Evolutionary conservation across 2,797 vertebrate species (phyloP), one percentile per base, ranked within the genome.

Genomic region (Neosilurus hyrtlii): DNA sequence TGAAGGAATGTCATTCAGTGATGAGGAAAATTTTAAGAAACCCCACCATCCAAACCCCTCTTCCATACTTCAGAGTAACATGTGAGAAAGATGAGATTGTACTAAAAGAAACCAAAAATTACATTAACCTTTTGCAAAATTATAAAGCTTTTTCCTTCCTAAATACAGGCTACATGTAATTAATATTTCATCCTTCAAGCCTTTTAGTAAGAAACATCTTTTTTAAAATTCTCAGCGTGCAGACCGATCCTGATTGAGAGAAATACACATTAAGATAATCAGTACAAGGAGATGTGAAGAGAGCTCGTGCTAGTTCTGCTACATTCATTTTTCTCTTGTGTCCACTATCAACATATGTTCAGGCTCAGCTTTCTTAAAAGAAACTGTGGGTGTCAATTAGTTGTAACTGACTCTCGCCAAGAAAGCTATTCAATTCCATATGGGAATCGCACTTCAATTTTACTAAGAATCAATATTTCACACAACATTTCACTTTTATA

Each of bases 341-440:
- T 86, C 82, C 84, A 83, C 73, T 83, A 65, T 62, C 51, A 86
- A 84, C 84, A 87, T 86, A 88, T 86, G 86, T 43, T 85, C 70
- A 20, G 49, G 57, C 82, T 84, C 86, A 82, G 84, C 81, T 78
- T 70, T 77, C 66, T 82, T 81, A 61, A 54, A 86, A 77, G 78
- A 86, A 85, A 85, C 78, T 63, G 72, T 80, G 77, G 66, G 75
- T 84, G 85, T 87, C 82, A 85, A 84, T 89, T 87, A 86, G 78
- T 81, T 57, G 73, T 86, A 87, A 86, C 84, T 87, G 61, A 86
- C 80, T 84, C 72, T 18, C 10, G 51, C 79, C 51, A 79, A 70
- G 72, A 57, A 86, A 85, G 56, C 74, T 30, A 65, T 9, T 86
- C 65, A 18, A 85, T 86, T 85, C 73, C 85, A 52, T 82, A 87